Base-by-base conservation (phyloP, 2,888 invertebrate species). In the Morpho deidamia region DNA sequence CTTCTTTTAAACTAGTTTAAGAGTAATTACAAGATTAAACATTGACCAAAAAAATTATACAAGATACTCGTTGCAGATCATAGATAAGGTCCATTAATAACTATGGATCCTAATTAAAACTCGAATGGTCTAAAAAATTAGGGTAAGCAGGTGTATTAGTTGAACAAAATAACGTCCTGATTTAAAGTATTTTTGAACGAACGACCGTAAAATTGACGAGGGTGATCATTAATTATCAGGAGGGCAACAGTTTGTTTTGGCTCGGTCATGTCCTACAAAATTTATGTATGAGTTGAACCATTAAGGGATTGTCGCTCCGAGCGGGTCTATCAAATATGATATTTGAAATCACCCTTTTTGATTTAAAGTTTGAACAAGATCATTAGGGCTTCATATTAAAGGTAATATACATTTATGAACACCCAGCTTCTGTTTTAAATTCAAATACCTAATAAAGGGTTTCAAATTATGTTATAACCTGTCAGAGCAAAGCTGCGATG, bases 131-230 rank as follows among this genome's bases (percentile, higher is more conserved):
- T 49, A 56, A 59, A 59, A 59, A 40, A 54, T 51, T 53, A 23
- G 37, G 49, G 56, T 53, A 53, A 46, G 79, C 86, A 85, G 84
- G 81, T 86, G 84, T 68, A 66, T 70, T 68, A 63, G 64, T 61
- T 63, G 65, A 70, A 64, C 64, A 57, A 62, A 63, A 51, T 51
- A 57, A 53, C 39, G 57, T 59, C 56, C 51, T 45, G 55, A 60
- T 59, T 59, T 79, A 83, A 81, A 78, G 78, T 80, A 77, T 72
- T 71, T 83, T 83, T 63, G 61, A 70, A 71, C 72, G 73, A 72
- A 69, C 73, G 76, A 78, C 84, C 87, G 82, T 88, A 81, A 83
- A 87, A 88, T 84, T 81, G 81, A 82, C 74, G 74, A 74, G 78
- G 78, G 75, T 70, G 77, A 78, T 82, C 85, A 84, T 87, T 85